phyloP scores from a whole-genome alignment of 2,113 vertebrate species.

The Acinonyx jubatus region DNA sequence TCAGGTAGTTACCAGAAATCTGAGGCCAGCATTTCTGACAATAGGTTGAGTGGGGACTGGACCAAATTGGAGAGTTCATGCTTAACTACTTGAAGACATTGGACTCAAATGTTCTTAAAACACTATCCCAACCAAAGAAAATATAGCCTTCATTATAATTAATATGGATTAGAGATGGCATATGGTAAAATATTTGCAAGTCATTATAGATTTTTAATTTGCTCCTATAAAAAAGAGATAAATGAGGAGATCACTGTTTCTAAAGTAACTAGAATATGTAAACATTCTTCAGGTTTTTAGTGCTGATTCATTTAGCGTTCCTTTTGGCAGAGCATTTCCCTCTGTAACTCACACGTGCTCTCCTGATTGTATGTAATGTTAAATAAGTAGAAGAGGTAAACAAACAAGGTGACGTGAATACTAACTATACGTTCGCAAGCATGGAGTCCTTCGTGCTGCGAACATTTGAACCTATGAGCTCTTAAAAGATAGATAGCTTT shows the following conservation, averaged over 20 bases:
- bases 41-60: too few relatives aligned
- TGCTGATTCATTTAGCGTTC: not conserved
- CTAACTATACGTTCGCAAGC: not conserved
- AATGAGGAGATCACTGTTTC: not conserved
- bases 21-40: not conserved
- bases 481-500: not conserved
- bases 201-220: slow-evolving; percentile 24
- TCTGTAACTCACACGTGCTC: not conserved
- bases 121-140: not conserved
- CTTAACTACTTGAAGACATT: not conserved
- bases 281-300: not conserved
- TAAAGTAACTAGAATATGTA: not conserved
- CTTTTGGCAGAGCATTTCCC: not conserved
- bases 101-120: not conserved
- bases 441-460: not conserved
- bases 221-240: not conserved
- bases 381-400: not conserved
- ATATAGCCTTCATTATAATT: not conserved
- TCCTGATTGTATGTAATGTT: not conserved
- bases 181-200: not conserved
- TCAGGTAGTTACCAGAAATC: not conserved
- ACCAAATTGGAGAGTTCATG: not conserved
- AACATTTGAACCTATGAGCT: not conserved
- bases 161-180: not conserved
- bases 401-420: not conserved